phyloP scores from a whole-genome alignment of 2,797 vertebrate species.

The Anguilla pacifica region DNA sequence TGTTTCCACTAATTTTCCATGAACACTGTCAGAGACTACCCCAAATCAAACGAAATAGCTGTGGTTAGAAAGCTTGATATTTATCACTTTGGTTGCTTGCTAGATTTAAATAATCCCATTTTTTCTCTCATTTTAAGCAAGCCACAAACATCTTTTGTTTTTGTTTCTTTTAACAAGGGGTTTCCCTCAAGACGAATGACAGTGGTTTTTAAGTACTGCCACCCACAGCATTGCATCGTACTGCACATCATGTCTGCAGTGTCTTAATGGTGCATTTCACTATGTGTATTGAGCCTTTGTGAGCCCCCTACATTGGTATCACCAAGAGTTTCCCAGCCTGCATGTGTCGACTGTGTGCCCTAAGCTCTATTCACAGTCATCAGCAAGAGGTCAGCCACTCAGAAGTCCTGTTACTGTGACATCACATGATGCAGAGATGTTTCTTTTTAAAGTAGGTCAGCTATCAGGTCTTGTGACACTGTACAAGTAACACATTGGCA shows the following conservation, averaged over 20 bases:
- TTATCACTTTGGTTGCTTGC: background rate
- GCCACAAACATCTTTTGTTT: background rate
- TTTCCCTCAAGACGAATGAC: background rate
- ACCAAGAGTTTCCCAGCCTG: background rate
- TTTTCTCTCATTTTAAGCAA: background rate
- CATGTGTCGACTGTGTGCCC: constrained; percentile 27
- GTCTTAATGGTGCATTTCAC: constrained; percentile 5
- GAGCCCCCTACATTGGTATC: background rate
- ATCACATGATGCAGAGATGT: constrained; percentile 34
- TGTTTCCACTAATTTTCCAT: background rate
- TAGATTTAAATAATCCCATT: background rate
- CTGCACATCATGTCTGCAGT: background rate
- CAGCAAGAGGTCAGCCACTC: constrained; percentile 31
- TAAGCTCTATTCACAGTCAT: constrained; percentile 36
- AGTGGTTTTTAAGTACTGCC: background rate
- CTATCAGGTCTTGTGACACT: constrained; percentile 38
- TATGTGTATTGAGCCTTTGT: background rate
- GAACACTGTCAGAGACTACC: background rate
- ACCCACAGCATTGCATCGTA: background rate
- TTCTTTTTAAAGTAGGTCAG: constrained; percentile 49
- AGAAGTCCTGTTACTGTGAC: constrained; percentile 34
- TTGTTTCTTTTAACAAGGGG: background rate
- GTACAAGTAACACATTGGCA: background rate
- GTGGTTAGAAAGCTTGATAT: background rate
- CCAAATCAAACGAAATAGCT: background rate